Percentiles rank a stretch among this genome's conserved stretches.
Evolutionary conservation across 2,113 vertebrate genomes (phyloP).

Genomic region (Onychorhynchus coronatus): DNA sequence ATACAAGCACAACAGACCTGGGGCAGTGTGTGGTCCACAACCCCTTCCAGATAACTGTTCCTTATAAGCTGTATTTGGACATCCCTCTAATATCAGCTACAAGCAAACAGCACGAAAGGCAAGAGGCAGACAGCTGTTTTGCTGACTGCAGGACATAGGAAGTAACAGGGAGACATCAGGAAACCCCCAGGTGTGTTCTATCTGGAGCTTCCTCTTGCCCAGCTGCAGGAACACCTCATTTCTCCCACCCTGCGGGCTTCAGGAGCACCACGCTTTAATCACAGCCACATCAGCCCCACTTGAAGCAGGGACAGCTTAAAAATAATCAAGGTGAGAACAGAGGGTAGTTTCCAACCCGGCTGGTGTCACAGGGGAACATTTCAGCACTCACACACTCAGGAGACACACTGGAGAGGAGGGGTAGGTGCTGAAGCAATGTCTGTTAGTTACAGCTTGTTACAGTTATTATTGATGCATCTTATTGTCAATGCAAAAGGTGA

Average conservation of each 20-base stretch:
- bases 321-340: fast-evolving
- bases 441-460: constrained; percentile 23
- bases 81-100: fast-evolving
- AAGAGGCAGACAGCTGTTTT: background rate
- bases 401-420: background rate
- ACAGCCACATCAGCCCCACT: background rate
- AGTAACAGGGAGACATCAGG: background rate
- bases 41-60: background rate
- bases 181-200: background rate
- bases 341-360: background rate
- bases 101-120: background rate
- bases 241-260: background rate
- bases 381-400: background rate
- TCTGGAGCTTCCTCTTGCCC: background rate
- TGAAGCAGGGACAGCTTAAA: background rate
- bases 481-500: constrained; percentile 9
- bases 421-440: constrained; percentile 8
- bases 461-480: constrained; percentile 29
- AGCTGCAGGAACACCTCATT: background rate
- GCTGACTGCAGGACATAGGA: background rate
- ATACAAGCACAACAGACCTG: fast-evolving
- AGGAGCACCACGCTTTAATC: background rate
- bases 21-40: fast-evolving
- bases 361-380: background rate
- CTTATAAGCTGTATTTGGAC: background rate